Conservation (phyloP, 2,113 vertebrate genomes). For the Poecilia latipinna region DNA sequence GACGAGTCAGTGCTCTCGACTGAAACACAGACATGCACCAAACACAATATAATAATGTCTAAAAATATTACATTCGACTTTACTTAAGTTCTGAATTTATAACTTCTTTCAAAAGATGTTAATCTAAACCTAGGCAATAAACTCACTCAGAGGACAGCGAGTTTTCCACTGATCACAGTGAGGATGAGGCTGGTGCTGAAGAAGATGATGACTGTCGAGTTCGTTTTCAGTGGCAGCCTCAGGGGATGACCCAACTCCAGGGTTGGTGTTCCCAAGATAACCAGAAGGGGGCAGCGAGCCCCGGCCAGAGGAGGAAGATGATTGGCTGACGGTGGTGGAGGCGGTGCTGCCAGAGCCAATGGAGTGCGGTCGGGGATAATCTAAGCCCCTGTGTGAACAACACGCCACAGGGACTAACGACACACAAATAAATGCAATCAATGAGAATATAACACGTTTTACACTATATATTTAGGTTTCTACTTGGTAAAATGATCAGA, state of each 20-base stretch:
- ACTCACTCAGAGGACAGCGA: conserved; percentile 68
- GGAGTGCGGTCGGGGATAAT: conserved; percentile 73
- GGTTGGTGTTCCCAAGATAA: conserved; percentile 46
- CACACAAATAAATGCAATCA: conserved; percentile 59
- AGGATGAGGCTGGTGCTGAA: conserved; percentile 53
- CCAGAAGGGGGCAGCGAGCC: conserved; percentile 77
- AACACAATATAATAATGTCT: neutral
- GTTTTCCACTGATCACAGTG: conserved; percentile 55
- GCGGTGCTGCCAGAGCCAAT: conserved; percentile 79
- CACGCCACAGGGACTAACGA: conserved; percentile 76
- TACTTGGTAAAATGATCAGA: neutral
- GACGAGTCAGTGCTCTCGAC: conserved; percentile 77
- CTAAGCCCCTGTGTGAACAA: conserved; percentile 75
- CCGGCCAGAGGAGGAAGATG: conserved; percentile 80
- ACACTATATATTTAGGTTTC: neutral
- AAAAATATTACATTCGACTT: neutral
- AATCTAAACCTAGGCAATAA: neutral
- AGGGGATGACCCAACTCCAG: conserved; percentile 33
- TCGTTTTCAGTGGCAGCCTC: conserved; percentile 71
- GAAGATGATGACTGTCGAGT: conserved; percentile 60
- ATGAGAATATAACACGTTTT: conserved; percentile 25
- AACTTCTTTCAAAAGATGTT: neutral
- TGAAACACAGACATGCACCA: conserved; percentile 36
- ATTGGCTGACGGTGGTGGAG: conserved; percentile 80
- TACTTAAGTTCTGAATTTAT: too few species aligned